These are phyloP conservation scores for Drosophila pallidifrons DNA, from an alignment of 1,140 invertebrate genomes.

Conservation along the genomic window DNA sequence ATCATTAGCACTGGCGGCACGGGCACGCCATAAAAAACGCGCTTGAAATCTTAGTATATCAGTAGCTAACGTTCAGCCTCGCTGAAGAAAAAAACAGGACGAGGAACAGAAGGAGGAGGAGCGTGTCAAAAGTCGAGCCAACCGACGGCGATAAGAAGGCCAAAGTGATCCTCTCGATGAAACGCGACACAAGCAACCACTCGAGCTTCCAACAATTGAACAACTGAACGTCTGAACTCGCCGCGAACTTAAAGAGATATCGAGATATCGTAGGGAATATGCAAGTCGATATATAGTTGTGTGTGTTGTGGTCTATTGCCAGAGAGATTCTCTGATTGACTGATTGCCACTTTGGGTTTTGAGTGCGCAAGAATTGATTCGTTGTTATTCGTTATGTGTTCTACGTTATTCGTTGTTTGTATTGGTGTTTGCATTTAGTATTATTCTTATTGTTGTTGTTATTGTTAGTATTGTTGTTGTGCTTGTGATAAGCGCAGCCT, in stretches of 20 bases:
- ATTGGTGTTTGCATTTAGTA: no score
- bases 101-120: constrained; percentile 6
- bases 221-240: constrained; percentile 19
- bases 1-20: constrained; percentile 71
- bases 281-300: constrained; percentile 1
- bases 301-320: neutral
- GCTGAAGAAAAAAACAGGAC: neutral
- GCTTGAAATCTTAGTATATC: neutral
- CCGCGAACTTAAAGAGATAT: neutral
- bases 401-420: constrained; percentile 18
- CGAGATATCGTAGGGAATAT: constrained; percentile 17
- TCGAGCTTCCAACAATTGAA: constrained; percentile 26
- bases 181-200: constrained; percentile 20
- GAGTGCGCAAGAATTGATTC: constrained; percentile 37
- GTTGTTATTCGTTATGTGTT: constrained; percentile 26
- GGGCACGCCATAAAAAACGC: constrained; percentile 49
- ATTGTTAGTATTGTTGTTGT: constrained; percentile 11
- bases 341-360: constrained; percentile 20
- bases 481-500: constrained; percentile 52
- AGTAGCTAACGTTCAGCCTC: neutral
- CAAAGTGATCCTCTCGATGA: constrained; percentile 2
- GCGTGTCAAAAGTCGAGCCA: constrained; percentile 31
- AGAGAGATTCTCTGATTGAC: constrained; percentile 41
- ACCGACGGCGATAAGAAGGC: constrained; percentile 30
- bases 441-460: neutral